Base-by-base conservation (phyloP, 2,888 invertebrate genomes). In the Himalopsyche kuldschensis region DNA sequence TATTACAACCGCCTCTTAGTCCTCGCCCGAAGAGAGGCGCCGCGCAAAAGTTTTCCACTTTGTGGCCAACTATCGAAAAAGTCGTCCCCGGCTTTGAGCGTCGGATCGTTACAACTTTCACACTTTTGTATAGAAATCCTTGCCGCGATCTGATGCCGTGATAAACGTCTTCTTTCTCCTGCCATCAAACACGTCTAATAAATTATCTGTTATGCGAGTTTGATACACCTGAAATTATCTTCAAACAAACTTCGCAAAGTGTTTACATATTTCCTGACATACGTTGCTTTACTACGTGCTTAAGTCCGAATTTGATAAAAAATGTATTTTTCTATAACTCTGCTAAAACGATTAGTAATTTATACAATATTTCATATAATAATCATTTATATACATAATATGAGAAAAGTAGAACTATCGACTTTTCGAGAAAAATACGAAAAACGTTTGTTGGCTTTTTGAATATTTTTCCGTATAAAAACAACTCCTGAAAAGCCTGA, bases 31-130 rank as follows among this genome's bases (percentile, higher is more conserved):
- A 30, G 30, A 27, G 69, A 24, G 69, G 27, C 69, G 20, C 11
- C 24, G 69, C 69, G 24, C 30, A 11, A 69, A 69, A 69, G 69
- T 69, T 69, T 69, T 69, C 69, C 69, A 69, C 69, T 69, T 27
- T 69, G 69, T 69, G 69, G 69, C 69, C 69, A 69, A 69, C 69
- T 69, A 69, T 69, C 69, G 69, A 69, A 69, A 69, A 69, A 69
- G 69, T 69, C 24, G 41, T 69, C 69, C n/a, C 69, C 30, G 69
- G 30, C 69, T 69, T 69, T 69, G 69, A 69, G 69, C 30, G 69
- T 24, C 27, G 30, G 69, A 69, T 69, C 69, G 69, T 69, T 69
- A 69, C 69, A 69, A 69, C 69, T 69, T 69, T 69, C 63, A 15
- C n/a, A 69, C 63, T 69, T 41, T 69, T 69, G 69, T 30, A 69